phyloP scores from a whole-genome alignment of 2,888 invertebrate species.

The Metopia argyrocephala region DNA sequence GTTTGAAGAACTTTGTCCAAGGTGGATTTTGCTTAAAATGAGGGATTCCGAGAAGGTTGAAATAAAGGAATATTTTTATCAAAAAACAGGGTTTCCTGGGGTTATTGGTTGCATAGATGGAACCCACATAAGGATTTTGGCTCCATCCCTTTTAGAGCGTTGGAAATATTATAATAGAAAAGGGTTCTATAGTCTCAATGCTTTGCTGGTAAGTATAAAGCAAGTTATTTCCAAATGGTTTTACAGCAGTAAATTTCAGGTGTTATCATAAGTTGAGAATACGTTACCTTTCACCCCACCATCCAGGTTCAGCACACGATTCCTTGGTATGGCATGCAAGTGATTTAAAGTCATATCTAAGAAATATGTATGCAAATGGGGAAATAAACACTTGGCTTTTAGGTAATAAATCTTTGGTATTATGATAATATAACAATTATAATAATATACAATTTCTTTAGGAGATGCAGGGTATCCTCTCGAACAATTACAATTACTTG shows the following conservation, averaged over 20 bases:
- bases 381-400: conserved; percentile 8
- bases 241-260: not conserved
- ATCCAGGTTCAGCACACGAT: conserved; percentile 22
- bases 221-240: not conserved
- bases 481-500: conserved; percentile 2
- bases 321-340: conserved; percentile 6
- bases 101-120: no score
- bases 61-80: no score
- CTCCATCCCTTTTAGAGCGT: no score
- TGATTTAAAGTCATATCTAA: conserved; percentile 5
- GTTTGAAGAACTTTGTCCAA: not conserved
- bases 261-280: conserved; percentile 9
- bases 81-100: no score
- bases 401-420: not conserved
- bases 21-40: no score
- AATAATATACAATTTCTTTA: conserved; percentile 7
- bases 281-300: conserved; percentile 10
- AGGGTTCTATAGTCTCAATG: no score
- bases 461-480: conserved; percentile 1
- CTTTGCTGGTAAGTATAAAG: no score
- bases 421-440: not conserved
- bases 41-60: no score
- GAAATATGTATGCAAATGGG: conserved; percentile 8
- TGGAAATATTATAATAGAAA: no score
- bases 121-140: no score